These are phyloP conservation scores for Ylistrum balloti DNA, from an alignment of 1,140 invertebrate genomes.

Conservation along the genomic window DNA sequence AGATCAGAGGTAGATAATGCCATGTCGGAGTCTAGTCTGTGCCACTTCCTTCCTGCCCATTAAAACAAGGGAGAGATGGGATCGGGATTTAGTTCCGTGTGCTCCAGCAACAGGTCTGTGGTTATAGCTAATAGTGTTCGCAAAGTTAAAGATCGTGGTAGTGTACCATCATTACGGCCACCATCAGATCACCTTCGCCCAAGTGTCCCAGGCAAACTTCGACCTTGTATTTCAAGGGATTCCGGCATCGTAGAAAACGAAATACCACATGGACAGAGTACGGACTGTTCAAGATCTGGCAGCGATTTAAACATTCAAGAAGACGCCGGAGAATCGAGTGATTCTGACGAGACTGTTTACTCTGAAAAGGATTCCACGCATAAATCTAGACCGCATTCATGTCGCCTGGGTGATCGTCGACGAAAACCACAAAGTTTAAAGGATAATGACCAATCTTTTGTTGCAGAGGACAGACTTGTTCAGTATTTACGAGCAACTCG, in stretches of 20 bases:
- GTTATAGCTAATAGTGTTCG: constrained; percentile 62
- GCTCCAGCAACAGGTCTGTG: constrained; percentile 64
- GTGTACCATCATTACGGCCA: constrained; percentile 48
- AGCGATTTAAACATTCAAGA: constrained; percentile 43
- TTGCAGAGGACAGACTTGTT: constrained; percentile 56
- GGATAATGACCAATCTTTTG: constrained; percentile 39
- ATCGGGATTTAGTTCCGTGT: constrained; percentile 66
- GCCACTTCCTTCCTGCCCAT: not conserved
- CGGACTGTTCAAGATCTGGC: constrained; percentile 52
- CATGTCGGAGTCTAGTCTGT: constrained; percentile 5
- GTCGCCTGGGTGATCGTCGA: constrained; percentile 65
- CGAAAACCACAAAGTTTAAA: constrained; percentile 55
- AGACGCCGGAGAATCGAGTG: constrained; percentile 42
- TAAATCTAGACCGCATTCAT: constrained; percentile 65
- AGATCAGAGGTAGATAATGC: not conserved
- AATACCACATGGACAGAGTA: constrained; percentile 59
- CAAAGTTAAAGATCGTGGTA: constrained; percentile 59
- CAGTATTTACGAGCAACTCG: constrained; percentile 47
- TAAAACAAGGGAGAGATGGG: constrained; percentile 58
- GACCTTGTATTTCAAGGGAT: constrained; percentile 67
- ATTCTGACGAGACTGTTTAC: constrained; percentile 53
- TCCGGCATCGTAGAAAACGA: constrained; percentile 71
- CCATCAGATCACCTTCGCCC: constrained; percentile 57
- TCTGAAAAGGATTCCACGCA: constrained; percentile 44
- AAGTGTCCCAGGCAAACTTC: constrained; percentile 62